Evolutionary conservation across 2,888 invertebrate species (phyloP).

Genomic region (Campoplex capitator): DNA sequence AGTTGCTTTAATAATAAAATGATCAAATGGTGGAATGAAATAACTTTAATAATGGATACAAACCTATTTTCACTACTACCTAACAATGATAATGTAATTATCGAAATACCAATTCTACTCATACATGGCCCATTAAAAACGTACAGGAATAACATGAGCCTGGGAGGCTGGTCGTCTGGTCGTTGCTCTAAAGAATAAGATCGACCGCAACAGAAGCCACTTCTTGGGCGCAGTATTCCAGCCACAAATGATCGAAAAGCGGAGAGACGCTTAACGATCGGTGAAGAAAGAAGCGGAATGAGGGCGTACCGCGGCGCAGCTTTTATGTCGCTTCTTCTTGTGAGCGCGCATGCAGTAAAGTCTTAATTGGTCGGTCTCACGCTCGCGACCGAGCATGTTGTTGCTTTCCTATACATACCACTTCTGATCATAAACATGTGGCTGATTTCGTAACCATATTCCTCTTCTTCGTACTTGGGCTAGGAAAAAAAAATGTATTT

Average conservation of each 20-base stretch:
- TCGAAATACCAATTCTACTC: neutral
- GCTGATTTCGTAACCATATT: constrained; percentile 38
- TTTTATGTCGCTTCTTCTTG: constrained; percentile 71
- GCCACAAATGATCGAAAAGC: constrained; percentile 63
- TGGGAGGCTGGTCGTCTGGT: constrained; percentile 42
- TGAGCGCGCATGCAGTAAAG: constrained; percentile 68
- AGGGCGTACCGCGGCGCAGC: constrained; percentile 61
- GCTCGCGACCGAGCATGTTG: constrained; percentile 53
- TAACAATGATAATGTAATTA: neutral
- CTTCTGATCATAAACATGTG: constrained; percentile 37
- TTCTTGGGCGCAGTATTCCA: constrained; percentile 49
- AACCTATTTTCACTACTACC: neutral
- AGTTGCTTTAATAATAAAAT: too few species aligned
- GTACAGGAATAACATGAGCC: constrained; percentile 16
- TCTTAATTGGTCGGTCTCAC: constrained; percentile 74
- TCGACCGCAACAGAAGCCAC: constrained; percentile 54
- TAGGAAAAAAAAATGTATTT: neutral
- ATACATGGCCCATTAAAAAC: neutral
- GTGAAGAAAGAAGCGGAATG: constrained; percentile 67
- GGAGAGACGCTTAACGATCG: constrained; percentile 70
- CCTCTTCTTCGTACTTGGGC: neutral
- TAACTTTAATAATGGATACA: too few species aligned
- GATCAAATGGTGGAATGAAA: too few species aligned
- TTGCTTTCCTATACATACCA: constrained; percentile 37
- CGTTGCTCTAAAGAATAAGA: constrained; percentile 54